phyloP scores from a whole-genome alignment of 2,888 invertebrate genomes.

The Phalera bucephala region DNA sequence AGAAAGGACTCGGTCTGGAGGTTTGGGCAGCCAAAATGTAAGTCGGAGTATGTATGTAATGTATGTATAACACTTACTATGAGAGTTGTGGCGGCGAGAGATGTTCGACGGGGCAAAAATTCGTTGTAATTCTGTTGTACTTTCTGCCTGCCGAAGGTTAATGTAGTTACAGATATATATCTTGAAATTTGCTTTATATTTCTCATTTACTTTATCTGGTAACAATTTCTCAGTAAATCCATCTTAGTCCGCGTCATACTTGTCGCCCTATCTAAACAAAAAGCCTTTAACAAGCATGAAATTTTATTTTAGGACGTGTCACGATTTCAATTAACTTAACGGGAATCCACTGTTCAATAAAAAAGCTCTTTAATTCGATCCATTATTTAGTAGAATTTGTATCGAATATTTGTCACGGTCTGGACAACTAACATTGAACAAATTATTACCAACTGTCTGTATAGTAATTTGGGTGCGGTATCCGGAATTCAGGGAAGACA shows the following conservation, averaged over 20 bases:
- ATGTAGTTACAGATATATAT: no score
- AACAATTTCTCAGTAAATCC: no score
- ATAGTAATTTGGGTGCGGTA: constrained; percentile 51
- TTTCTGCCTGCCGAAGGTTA: no score
- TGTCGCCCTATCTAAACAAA: neutral
- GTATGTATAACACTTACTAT: no score
- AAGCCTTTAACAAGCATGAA: neutral
- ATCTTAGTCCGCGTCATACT: neutral
- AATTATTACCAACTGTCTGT: constrained; percentile 59
- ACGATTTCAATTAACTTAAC: constrained; percentile 3
- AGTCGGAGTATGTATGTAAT: no score
- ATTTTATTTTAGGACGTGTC: neutral
- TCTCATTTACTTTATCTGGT: no score
- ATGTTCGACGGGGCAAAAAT: no score
- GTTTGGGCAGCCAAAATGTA: no score
- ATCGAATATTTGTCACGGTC: neutral
- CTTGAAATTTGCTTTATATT: no score
- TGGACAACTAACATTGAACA: constrained; percentile 21
- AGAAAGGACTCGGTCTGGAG: no score
- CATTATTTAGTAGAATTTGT: neutral
- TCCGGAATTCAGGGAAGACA: constrained; percentile 60
- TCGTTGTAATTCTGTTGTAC: no score
- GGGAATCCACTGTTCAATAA: neutral
- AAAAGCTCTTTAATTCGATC: neutral
- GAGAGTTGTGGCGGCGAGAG: no score